Evolutionary conservation across 2,888 invertebrate species (phyloP), one percentile per base, ranked within the genome.

Genomic region (Molorchus minor): DNA sequence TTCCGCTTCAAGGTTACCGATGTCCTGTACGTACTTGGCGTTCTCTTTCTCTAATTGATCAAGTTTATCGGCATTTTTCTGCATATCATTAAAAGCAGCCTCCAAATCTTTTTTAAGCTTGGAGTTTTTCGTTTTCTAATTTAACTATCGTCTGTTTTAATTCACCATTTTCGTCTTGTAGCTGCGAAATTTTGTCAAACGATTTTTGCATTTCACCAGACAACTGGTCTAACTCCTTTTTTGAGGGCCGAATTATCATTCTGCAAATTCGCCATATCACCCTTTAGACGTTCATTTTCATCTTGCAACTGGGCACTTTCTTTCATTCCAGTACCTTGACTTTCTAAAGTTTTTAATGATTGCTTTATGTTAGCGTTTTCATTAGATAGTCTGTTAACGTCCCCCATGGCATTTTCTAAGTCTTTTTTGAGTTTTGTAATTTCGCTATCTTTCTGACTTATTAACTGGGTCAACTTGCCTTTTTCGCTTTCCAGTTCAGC

Each of bases 41-140:
- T 62, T 69, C 17, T 72, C 72, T 46, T 63, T 58, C 57, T 73
- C 70, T 10, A 71, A 30, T 54, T 70, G 63, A 10, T 54, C 51
- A 2, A 64, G 30, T 57, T 64, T 70, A 1, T 69, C 69, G 16
- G 49, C 49, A 3, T 52, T 53, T 52, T 64, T 71, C 44, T 61
- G 53, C 12, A 45, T 43, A 21, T 65, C 61, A 25, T 41, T 40
- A 7, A 57, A 21, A 16, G 62, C 64, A 33, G 36, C 46, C 19
- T 69, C 68, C 7, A 70, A 29, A 8, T 71, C 69, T 61, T 68
- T 69, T 54, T 62, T 64, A n/a, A 66, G 33, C 62, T 67, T 69
- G 5, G 55, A 52, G 36, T 57, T 59, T n/a, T 45, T 70, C 70
- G 7, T 54, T 66, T 40, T 67, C 59, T 12, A 56, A 15, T 44